Evolutionary conservation across 2,113 vertebrate genomes (phyloP), one percentile per base, ranked within the genome.

Genomic region (Ginglymostoma cirratum): DNA sequence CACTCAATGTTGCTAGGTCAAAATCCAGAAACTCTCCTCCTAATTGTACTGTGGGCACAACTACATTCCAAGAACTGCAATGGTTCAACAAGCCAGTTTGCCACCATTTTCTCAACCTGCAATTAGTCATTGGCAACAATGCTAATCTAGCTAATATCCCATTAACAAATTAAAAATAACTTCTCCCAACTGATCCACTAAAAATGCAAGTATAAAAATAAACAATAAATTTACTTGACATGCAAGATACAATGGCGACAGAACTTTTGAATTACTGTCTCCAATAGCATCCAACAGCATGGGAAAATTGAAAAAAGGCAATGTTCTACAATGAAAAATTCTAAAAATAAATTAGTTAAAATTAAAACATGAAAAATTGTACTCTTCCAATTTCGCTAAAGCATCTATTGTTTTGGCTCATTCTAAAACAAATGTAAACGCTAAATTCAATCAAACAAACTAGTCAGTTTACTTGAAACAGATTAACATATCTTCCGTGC

Each of bases 301-400:
- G 15, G 89, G 34, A 66, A 83, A 93, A 66, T n/a, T 67, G 89
- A 66, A 67, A n/a, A 52, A 30, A 90, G 61, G 15, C 61, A 5
- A 34, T 38, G 15, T 67, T 38, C 17, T 66, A 19, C 61, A 21
- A 17, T 38, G 21, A 61, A 93, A 93, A 67, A 12, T 66, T 21
- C 3, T 93, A 93, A 93, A 93, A 21, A 67, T 93, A 92, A n/a
- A 34, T 30, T 27, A 90, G 38, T 66, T 93, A 67, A 93, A 93
- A 42, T n/a, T 66, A 66, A 87, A 66, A 38, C 17, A 93, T 38
- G 61, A 66, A 66, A 92, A 66, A 38, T 17, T 38, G 4, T 7
- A 93, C 19, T 90, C 38, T 90, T 90, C 3, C 52, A 66, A 93
- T 38, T 93, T 38, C 21, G 89, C n/a, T 65, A 90, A 83, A 83